These are phyloP conservation scores for Spodoptera frugiperda DNA, from an alignment of 1,140 invertebrate genomes.

Conservation along the genomic window DNA sequence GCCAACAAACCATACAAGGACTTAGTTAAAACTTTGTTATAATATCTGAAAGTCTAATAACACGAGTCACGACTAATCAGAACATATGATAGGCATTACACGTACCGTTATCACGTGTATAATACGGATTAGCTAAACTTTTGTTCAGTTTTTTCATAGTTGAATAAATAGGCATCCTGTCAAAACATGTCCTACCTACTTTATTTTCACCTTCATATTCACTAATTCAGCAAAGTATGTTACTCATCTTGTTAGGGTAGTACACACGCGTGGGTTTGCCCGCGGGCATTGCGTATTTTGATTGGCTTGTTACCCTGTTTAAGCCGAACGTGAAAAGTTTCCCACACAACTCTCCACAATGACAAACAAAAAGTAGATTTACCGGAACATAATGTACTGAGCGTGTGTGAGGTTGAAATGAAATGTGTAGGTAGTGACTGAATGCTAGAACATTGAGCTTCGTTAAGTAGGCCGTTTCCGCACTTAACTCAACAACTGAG, in stretches of 20 bases:
- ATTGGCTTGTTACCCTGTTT: constrained; percentile 8
- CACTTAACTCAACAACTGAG: constrained; percentile 2
- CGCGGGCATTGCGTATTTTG: constrained; percentile 10
- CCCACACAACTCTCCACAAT: neutral
- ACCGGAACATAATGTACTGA: neutral
- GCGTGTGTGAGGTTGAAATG: neutral
- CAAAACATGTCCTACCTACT: too few species aligned
- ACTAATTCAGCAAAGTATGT: neutral
- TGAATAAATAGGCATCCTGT: too few species aligned
- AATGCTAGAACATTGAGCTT: neutral
- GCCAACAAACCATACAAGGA: too few species aligned
- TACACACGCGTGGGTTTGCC: neutral
- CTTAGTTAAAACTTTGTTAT: too few species aligned
- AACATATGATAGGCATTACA: too few species aligned
- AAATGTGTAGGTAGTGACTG: constrained; percentile 22
- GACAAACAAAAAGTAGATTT: neutral
- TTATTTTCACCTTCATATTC: too few species aligned
- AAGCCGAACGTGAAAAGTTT: constrained; percentile 4
- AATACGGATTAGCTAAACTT: too few species aligned
- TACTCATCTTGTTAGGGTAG: neutral
- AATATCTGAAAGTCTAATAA: too few species aligned
- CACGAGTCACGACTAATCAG: too few species aligned
- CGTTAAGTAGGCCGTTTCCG: constrained; percentile 19
- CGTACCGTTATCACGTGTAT: too few species aligned
- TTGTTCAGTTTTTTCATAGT: too few species aligned